Percentiles rank a stretch among this genome's conserved stretches.
Conservation (phyloP, 1,140 invertebrate genomes). For the Fragariocoptes setiger region DNA sequence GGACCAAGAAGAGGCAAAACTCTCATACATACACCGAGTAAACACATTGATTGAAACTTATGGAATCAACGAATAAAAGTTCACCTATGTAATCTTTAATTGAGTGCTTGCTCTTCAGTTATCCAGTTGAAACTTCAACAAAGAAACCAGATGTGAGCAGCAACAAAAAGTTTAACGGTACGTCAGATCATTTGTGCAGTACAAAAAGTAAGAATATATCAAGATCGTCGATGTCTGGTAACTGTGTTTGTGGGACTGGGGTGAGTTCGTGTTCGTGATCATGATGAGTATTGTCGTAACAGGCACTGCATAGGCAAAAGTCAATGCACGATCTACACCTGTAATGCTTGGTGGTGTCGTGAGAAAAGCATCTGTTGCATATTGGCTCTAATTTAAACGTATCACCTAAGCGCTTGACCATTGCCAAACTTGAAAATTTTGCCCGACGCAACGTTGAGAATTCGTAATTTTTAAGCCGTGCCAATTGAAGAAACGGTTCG, state of each 20-base stretch:
- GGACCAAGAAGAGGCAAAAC: conserved; percentile 37
- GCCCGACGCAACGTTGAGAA: background rate
- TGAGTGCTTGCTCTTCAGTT: too few relatives aligned
- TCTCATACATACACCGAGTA: conserved; percentile 45
- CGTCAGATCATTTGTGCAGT: too few relatives aligned
- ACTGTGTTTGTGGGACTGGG: too few relatives aligned
- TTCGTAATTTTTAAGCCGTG: background rate
- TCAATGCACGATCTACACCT: background rate
- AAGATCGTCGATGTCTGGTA: too few relatives aligned
- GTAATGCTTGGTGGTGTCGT: background rate
- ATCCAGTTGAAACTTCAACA: too few relatives aligned
- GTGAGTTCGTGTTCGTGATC: too few relatives aligned
- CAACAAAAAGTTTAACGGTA: too few relatives aligned
- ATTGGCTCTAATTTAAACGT: background rate
- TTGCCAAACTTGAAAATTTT: background rate
- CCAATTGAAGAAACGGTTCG: background rate
- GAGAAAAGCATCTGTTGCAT: background rate
- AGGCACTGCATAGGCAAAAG: background rate
- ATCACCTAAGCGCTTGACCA: background rate
- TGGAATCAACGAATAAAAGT: conserved; percentile 7
- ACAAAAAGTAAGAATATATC: too few relatives aligned
- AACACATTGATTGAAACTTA: conserved; percentile 22
- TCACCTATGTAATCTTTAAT: too few relatives aligned
- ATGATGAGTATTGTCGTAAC: background rate
- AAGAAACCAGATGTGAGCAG: too few relatives aligned